These are phyloP conservation scores for Micromesistius poutassou DNA, from an alignment of 2,797 vertebrate species.

Conservation along the genomic window DNA sequence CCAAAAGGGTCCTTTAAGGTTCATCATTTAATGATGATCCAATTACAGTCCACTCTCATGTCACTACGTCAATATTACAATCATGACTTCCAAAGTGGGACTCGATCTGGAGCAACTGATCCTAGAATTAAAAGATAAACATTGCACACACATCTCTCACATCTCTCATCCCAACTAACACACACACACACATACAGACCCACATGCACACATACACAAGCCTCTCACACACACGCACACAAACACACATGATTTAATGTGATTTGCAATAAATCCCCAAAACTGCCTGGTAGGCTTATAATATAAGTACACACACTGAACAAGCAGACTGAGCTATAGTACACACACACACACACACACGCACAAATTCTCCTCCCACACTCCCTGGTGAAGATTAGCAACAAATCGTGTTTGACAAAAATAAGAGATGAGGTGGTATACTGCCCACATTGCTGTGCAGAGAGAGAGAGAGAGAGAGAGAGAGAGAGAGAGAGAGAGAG, in stretches of 20 bases:
- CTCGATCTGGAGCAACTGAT: too few species aligned
- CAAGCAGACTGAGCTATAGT: neutral
- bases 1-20: neutral
- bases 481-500: neutral
- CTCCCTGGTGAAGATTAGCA: neutral
- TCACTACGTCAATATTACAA: neutral
- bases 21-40: neutral
- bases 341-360: neutral
- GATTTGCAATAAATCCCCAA: neutral
- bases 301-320: neutral
- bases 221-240: neutral
- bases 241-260: neutral
- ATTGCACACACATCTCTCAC: neutral
- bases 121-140: too few species aligned
- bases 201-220: neutral
- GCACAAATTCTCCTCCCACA: neutral
- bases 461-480: neutral
- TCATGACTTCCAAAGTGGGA: neutral
- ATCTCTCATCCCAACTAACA: neutral
- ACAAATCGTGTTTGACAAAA: neutral
- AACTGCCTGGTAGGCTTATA: neutral
- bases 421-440: neutral
- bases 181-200: neutral
- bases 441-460: neutral
- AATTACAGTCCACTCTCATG: neutral